Base-by-base conservation (phyloP, 2,113 vertebrate species). In the Coptodon rendalli region DNA sequence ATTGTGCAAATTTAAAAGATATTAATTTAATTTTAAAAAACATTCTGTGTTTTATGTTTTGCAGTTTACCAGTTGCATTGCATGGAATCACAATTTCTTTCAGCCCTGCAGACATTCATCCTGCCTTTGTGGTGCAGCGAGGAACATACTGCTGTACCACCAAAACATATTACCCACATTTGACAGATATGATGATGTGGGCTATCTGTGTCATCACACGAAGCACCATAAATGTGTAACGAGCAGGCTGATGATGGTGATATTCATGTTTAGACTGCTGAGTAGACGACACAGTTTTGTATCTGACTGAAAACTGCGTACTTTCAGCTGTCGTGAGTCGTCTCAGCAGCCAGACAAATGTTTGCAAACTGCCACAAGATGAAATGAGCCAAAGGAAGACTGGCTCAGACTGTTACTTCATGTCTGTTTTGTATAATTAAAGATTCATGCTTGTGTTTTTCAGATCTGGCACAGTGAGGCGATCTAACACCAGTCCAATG, bases 401-500 rank as follows among this genome's bases (percentile, higher is more conserved):
- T n/a, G 16, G 27, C 71, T 19, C 50, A 5, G 16, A 31, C 27
- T 13, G 9, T n/a, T 52, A 9, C 45, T 78, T n/a, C 10, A 52
- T 52, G 73, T 48, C 73, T 78, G 24, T 29, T 29, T 78, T 3
- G 24, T 1, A 17, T 59, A 12, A 24, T 81, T 61, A 73, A 34
- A 83, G 22, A 78, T 87, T 9, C 13, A 19, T 79, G 14, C 89
- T 36, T 91, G 13, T 90, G 34, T 82, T 43, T 66, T 86, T 4
- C 89, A 99, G 98, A 94, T 97, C 98, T 27, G 96, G 97, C 50
- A 97, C 96, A 7, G 98, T 99, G 71, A 95, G 98, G 5, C 97
- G 98, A 76, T 99, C 98, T 12, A 99, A 98, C 92, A 99, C 98
- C 12, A 99, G 98, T 90, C 98, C 98, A 0, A 95, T 99, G 97